Percentiles rank a stretch among this genome's conserved stretches.
Evolutionary conservation across 2,888 invertebrate species (phyloP).

Genomic region (Fissipunctia ypsillon): DNA sequence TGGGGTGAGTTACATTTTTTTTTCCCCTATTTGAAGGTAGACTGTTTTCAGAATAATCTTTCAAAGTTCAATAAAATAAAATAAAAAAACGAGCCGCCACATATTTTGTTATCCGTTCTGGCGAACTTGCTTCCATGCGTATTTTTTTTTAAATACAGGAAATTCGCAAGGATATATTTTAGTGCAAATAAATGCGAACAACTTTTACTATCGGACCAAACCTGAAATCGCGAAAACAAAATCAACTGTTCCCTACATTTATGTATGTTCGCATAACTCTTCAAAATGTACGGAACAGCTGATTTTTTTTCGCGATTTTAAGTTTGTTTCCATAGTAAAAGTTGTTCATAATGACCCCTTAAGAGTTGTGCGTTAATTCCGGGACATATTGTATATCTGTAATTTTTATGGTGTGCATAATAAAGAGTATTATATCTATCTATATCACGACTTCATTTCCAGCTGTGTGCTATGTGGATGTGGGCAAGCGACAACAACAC

Average conservation of each 20-base stretch:
- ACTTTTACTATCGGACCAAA: no score
- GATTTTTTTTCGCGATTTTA: no score
- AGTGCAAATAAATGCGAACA: neutral
- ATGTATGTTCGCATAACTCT: no score
- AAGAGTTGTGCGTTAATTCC: no score
- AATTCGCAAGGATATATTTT: neutral
- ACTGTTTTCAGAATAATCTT: neutral
- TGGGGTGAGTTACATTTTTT: slow-evolving; percentile 78
- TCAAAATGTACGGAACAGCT: no score
- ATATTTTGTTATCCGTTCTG: neutral
- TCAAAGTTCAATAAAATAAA: neutral
- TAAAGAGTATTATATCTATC: no score
- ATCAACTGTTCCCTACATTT: no score
- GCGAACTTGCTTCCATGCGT: neutral
- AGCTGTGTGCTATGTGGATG: slow-evolving; percentile 90
- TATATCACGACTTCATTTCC: neutral
- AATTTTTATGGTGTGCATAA: no score
- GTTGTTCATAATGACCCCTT: no score
- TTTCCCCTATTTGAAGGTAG: neutral
- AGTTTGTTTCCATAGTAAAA: no score
- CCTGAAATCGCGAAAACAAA: no score
- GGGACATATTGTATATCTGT: no score
- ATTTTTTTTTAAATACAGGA: neutral
- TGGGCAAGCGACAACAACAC: slow-evolving; percentile 83
- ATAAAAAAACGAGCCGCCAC: neutral